Evolutionary conservation across 2,113 vertebrate genomes (phyloP), one percentile per base, ranked within the genome.

Genomic region (Takifugu flavidus): DNA sequence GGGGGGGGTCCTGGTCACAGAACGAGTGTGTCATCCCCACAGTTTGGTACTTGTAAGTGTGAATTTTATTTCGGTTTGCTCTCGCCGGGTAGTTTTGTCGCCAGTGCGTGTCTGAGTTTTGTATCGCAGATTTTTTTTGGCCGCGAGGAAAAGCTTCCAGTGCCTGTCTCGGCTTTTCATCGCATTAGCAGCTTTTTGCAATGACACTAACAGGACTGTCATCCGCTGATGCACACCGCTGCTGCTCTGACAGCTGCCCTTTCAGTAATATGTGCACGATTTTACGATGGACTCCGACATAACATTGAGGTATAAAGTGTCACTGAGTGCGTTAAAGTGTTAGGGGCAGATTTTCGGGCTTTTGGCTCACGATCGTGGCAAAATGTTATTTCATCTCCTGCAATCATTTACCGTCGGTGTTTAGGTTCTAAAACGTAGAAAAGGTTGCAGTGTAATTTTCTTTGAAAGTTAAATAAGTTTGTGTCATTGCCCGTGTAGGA

Each of bases 31-130:
- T 45, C 70, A 61, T 60, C 56, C 6, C 34, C 57, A 71, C 76
- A 80, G 68, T 82, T 80, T 71, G 54, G 54, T 53, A 34, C 50
- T 6, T 53, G 87, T 86, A 82, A 87, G 85, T 87, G 66, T 62
- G 15, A 59, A 56, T 44, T 56, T 46, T 55, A 2, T 44, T 59
- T 46, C 5, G 4, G 4, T 53, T 49, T 6, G 29, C 8, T 46
- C 44, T 57, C 27, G 20, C 6, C 14, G 5, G 42, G 13, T 58
- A 12, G 28, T 56, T 71, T 72, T 27, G 3, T 5, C 14, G 53
- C 39, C n/a, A 13, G 2, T 20, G 10, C 31, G 4, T 47, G 13
- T 58, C 13, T 53, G 67, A 50, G 44, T 3, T 14, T n/a, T 2
- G 20, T 34, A 53, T 7, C 13, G 45, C 13, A 56, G 15, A 4